Evolutionary conservation across 2,113 vertebrate species (phyloP).

Genomic region (Megaleporinus macrocephalus): DNA sequence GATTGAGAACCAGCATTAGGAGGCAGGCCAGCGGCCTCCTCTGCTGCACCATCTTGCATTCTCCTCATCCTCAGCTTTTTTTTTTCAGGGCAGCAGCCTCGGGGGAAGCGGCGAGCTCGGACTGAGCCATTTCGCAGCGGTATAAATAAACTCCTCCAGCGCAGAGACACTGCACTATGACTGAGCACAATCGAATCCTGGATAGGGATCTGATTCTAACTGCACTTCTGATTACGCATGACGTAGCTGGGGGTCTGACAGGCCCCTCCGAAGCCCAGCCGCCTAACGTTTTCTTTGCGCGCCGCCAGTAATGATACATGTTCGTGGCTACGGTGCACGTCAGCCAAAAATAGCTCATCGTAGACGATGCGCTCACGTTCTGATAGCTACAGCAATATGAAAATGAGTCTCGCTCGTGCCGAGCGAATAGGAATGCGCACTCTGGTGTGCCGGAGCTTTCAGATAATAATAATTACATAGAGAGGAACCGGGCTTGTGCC

Average conservation of each 20-base stretch:
- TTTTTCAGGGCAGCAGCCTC: constrained; percentile 52
- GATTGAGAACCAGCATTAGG: not conserved
- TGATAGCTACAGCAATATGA: constrained; percentile 31
- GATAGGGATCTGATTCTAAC: not conserved
- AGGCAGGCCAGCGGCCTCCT: not conserved
- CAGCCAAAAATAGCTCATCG: constrained; percentile 16
- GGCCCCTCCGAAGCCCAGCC: constrained; percentile 23
- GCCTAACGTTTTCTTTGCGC: constrained; percentile 22
- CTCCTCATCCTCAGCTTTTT: constrained; percentile 38
- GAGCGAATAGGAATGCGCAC: not conserved
- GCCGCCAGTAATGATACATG: constrained; percentile 7
- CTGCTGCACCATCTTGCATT: constrained; percentile 54
- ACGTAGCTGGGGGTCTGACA: constrained; percentile 19
- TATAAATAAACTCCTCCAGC: constrained; percentile 60
- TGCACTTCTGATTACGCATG: constrained; percentile 18
- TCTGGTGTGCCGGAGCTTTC: not conserved
- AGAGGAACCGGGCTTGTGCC: not conserved
- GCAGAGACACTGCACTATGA: constrained; percentile 44
- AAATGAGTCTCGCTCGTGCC: not conserved
- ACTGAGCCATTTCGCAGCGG: constrained; percentile 62
- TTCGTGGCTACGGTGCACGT: not conserved
- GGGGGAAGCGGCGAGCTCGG: constrained; percentile 41
- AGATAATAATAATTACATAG: not conserved
- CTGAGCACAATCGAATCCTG: not conserved
- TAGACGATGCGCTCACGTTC: constrained; percentile 1